Conservation (phyloP, 2,888 invertebrate species). For the Andrena dorsata region DNA sequence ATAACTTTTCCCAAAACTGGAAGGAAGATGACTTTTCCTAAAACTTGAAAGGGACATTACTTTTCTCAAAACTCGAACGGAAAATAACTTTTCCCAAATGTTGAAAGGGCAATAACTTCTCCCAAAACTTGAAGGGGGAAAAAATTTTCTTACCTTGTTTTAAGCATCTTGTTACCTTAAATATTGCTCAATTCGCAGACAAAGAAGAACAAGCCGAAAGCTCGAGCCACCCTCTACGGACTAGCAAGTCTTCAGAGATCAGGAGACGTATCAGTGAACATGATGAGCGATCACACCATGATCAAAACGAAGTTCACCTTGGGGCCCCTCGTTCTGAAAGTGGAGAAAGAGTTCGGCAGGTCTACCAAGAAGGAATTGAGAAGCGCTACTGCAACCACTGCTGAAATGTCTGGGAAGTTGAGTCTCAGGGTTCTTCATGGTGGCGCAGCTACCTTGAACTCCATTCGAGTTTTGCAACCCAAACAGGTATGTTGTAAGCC, state of each 20-base stretch:
- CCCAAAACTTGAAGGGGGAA: too few species aligned
- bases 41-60: too few species aligned
- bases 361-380: slow-evolving; percentile 93
- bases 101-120: too few species aligned
- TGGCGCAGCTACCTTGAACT: slow-evolving; percentile 93
- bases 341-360: slow-evolving; percentile 92
- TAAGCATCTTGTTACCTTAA: neutral
- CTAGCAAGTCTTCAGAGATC: slow-evolving; percentile 91
- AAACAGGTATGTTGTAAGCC: slow-evolving; percentile 89
- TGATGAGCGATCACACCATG: slow-evolving; percentile 92
- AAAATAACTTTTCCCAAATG: too few species aligned
- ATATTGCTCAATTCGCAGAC: slow-evolving; percentile 41
- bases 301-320: slow-evolving; percentile 93
- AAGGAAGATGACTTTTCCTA: too few species aligned
- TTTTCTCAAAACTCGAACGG: too few species aligned
- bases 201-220: slow-evolving; percentile 87
- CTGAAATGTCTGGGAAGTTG: slow-evolving; percentile 93
- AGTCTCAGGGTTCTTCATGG: slow-evolving; percentile 92
- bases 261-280: slow-evolving; percentile 93
- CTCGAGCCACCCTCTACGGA: slow-evolving; percentile 93
- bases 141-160: neutral
- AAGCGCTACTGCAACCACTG: slow-evolving; percentile 94
- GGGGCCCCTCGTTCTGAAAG: slow-evolving; percentile 92
- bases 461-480: slow-evolving; percentile 94
- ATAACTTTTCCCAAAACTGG: too few species aligned